Percentiles rank a stretch among this genome's conserved stretches.
Evolutionary conservation across 2,888 invertebrate species (phyloP).

Genomic region (Rotaria sp.): DNA sequence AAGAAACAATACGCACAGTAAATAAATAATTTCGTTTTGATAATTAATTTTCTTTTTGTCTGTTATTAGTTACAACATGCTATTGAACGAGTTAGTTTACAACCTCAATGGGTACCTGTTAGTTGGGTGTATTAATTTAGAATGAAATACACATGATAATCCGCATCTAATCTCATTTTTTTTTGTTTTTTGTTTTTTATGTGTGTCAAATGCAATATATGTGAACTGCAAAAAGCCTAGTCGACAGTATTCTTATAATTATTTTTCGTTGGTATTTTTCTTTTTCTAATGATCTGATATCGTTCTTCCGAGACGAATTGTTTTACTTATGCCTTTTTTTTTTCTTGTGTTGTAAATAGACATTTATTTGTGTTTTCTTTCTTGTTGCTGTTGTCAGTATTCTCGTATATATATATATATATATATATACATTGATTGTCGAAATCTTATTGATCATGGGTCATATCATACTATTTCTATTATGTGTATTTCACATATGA

Average conservation of each 20-base stretch:
- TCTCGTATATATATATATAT: background rate
- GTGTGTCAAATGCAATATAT: background rate
- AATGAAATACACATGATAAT: background rate
- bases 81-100: conserved; percentile 62
- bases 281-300: background rate
- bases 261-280: background rate
- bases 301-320: conserved; percentile 15
- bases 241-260: background rate
- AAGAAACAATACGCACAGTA: conserved; percentile 88
- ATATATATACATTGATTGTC: background rate
- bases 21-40: conserved; percentile 64
- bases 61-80: background rate
- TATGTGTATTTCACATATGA: background rate
- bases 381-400: background rate
- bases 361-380: background rate
- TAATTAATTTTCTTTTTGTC: background rate
- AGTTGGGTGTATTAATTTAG: conserved; percentile 78
- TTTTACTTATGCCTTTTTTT: background rate
- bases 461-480: background rate
- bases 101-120: conserved; percentile 93
- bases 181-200: background rate
- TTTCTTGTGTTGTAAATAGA: conserved; percentile 10
- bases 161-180: background rate
- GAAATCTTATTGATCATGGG: background rate
- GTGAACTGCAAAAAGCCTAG: background rate